phyloP scores from a whole-genome alignment of 2,888 invertebrate genomes.

The Carterocephalus palaemon region DNA sequence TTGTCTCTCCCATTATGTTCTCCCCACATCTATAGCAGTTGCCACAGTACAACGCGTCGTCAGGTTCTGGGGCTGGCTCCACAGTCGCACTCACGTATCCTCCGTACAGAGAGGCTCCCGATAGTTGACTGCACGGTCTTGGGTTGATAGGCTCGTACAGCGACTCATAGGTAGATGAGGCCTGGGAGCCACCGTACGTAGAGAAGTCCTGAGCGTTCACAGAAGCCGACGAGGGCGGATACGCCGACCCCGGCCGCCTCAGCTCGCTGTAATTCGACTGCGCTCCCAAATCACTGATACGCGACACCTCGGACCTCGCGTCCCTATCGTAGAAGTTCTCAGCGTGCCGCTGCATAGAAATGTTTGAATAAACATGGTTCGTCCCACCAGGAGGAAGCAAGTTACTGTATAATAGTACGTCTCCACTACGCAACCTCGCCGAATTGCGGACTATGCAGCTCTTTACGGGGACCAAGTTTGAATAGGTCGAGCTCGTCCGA shows the following conservation, averaged over 20 bases:
- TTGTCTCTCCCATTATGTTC: constrained; percentile 95
- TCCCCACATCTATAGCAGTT: constrained; percentile 95
- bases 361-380: constrained; percentile 72
- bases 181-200: constrained; percentile 78
- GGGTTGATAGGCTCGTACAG: constrained; percentile 82
- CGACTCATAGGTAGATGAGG: constrained; percentile 82
- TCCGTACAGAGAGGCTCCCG: constrained; percentile 79
- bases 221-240: constrained; percentile 71
- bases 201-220: constrained; percentile 77
- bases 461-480: constrained; percentile 73
- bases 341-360: constrained; percentile 70
- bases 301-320: constrained; percentile 67
- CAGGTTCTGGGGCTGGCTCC: constrained; percentile 87
- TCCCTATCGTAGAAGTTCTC: constrained; percentile 75
- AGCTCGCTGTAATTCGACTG: constrained; percentile 82
- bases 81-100: constrained; percentile 85
- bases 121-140: constrained; percentile 79
- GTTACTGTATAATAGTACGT: constrained; percentile 70
- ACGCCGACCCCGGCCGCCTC: constrained; percentile 79
- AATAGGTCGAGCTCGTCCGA: constrained; percentile 70
- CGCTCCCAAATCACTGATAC: constrained; percentile 70
- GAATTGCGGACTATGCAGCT: constrained; percentile 72
- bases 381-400: constrained; percentile 71
- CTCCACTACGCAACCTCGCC: constrained; percentile 60
- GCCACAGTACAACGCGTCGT: constrained; percentile 86